These are phyloP conservation scores for Cyanoramphus novaezelandiae DNA, from an alignment of 2,113 vertebrate genomes.

Conservation along the genomic window DNA sequence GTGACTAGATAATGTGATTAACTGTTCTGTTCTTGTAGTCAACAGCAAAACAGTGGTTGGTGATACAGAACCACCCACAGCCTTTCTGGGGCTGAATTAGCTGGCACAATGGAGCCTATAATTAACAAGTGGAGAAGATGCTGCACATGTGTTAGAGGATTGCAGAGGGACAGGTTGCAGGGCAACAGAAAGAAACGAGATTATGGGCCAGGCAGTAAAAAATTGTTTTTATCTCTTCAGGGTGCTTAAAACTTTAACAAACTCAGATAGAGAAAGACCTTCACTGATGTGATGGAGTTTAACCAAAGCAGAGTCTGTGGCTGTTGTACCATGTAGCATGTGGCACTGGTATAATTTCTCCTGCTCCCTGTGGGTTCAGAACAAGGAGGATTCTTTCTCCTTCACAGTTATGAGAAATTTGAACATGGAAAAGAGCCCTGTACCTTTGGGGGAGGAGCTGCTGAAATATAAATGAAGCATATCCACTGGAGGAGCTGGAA, in stretches of 20 bases:
- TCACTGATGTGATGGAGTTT: neutral
- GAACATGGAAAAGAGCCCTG: accelerated
- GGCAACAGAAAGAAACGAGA: neutral
- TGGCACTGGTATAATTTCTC: neutral
- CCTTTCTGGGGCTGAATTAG: neutral
- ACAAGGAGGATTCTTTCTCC: neutral
- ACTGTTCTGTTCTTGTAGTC: slow-evolving; percentile 14
- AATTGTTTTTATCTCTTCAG: slow-evolving; percentile 14
- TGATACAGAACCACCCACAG: neutral
- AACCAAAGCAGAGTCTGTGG: neutral
- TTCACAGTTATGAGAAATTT: neutral
- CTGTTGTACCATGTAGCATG: neutral
- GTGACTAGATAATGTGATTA: neutral
- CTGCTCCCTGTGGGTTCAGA: neutral
- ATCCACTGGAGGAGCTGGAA: neutral
- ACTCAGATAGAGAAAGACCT: neutral
- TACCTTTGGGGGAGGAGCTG: neutral
- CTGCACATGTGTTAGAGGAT: neutral
- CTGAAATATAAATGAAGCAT: neutral
- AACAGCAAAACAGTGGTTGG: accelerated
- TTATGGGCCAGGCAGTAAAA: neutral
- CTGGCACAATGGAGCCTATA: slow-evolving; percentile 44
- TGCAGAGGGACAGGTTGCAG: neutral
- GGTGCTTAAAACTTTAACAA: neutral
- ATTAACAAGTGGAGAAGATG: slow-evolving; percentile 28